Percentiles rank a stretch among this genome's conserved stretches.
Evolutionary conservation across 2,888 invertebrate genomes (phyloP).

Genomic region (Lycia hirtaria): DNA sequence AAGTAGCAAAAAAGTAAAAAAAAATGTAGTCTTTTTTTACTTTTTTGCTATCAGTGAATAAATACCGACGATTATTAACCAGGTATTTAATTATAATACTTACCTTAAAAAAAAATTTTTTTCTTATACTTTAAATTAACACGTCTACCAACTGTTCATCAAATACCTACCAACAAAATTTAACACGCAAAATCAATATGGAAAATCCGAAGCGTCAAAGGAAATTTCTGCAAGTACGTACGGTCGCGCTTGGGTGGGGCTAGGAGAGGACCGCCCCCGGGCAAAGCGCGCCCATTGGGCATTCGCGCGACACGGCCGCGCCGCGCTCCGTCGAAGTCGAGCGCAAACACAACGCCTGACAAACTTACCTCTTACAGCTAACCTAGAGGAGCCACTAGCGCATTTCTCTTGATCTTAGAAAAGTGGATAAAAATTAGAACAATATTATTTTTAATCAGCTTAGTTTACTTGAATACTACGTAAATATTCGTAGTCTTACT

Average conservation of each 20-base stretch:
- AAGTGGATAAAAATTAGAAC: too few relatives aligned
- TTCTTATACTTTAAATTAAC: too few relatives aligned
- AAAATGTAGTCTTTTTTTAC: too few relatives aligned
- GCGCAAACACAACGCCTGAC: neutral
- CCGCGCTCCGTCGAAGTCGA: neutral
- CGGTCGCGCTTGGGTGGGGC: constrained; percentile 61
- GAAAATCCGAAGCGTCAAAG: constrained; percentile 22
- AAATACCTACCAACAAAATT: neutral
- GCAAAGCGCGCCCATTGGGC: constrained; percentile 75
- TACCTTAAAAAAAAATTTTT: too few relatives aligned
- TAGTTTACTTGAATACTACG: too few relatives aligned
- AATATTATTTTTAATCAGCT: too few relatives aligned
- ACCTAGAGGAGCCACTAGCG: neutral
- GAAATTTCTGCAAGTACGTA: constrained; percentile 18
- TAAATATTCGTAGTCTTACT: too few relatives aligned
- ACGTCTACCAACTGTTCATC: neutral
- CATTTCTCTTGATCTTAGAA: neutral
- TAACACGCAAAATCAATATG: constrained; percentile 23
- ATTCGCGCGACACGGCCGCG: neutral
- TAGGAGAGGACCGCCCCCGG: constrained; percentile 63
- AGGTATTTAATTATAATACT: too few relatives aligned
- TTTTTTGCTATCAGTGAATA: too few relatives aligned
- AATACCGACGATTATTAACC: too few relatives aligned
- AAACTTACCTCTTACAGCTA: neutral
- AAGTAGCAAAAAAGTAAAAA: too few relatives aligned